Percentiles rank a stretch among this genome's conserved stretches.
Conservation (phyloP, 2,113 vertebrate species). For the Anthoscopus minutus region DNA sequence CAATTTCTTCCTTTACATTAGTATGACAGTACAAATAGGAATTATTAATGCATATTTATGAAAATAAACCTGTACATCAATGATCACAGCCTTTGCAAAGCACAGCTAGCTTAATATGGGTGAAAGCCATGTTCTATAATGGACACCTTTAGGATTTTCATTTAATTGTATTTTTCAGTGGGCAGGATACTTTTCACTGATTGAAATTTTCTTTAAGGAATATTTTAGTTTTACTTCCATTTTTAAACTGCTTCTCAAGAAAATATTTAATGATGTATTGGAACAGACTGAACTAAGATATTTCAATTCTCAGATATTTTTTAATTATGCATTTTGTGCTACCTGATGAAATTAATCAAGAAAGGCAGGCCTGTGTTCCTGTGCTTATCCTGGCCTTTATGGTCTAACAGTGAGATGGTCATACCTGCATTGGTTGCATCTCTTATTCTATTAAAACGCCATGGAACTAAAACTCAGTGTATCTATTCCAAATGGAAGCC, state of each 20-base stretch:
- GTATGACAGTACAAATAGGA: background rate
- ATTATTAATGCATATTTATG: background rate
- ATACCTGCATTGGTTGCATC: background rate
- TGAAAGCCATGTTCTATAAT: background rate
- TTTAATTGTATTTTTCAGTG: background rate
- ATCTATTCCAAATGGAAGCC: background rate
- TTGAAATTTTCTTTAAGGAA: background rate
- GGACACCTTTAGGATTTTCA: background rate
- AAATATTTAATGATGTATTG: background rate
- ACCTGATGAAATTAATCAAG: accelerated
- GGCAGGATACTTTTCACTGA: background rate
- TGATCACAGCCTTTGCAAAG: background rate
- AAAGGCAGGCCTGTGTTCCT: background rate
- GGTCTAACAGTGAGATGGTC: background rate
- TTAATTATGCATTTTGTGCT: background rate
- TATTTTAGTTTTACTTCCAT: background rate
- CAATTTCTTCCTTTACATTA: background rate
- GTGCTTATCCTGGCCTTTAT: background rate
- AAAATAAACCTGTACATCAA: background rate
- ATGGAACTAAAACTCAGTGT: background rate
- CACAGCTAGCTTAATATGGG: background rate
- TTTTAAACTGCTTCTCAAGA: background rate
- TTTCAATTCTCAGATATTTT: background rate
- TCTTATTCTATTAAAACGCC: background rate
- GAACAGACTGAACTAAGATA: background rate